Evolutionary conservation across 2,113 vertebrate species (phyloP), one percentile per base, ranked within the genome.

Genomic region (Sciurus niger): DNA sequence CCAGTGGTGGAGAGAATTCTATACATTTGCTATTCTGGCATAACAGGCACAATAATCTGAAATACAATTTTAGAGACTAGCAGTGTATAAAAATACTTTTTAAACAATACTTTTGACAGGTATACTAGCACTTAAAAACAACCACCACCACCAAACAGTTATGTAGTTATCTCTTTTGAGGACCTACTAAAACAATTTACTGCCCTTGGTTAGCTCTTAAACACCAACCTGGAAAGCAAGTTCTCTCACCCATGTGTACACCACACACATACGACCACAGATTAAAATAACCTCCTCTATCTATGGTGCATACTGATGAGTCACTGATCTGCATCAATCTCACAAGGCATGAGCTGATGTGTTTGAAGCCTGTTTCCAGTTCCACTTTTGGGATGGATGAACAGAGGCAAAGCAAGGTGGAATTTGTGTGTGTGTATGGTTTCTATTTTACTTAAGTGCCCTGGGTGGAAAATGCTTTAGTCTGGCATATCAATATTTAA

Each of bases 401-500:
- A 89, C 55, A 89, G 73, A 73, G 89, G 46, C 43, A 83, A 65
- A 91, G 30, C 24, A 68, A 74, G 16, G 83, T 90, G 90, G 73
- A 77, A 37, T 63, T 63, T 48, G 34, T 22, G 12, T 40, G 18
- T 30, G 84, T 67, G 20, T 30, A 14, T 12, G 74, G 40, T 84
- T 96, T 79, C 76, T 40, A 34, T 34, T 40, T 65, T 89, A 73
- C 34, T 48, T 10, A 48, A 4, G 14, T 65, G 74, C 17, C 77
- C 46, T 17, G n/a, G 14, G 25, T 3, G 17, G 67, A 76, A 78
- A 34, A 25, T 40, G 30, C 84, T 90, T 98, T 99, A 99, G 98
- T 99, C 99, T 0, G 99, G 99, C 99, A 99, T 99, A 96, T 99
- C 99, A 20, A 99, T 99, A 97, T 99, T 99, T 96, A 99, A 98